Evolutionary conservation across 2,113 vertebrate species (phyloP), one percentile per base, ranked within the genome.

Genomic region (Paedocypris sp.): DNA sequence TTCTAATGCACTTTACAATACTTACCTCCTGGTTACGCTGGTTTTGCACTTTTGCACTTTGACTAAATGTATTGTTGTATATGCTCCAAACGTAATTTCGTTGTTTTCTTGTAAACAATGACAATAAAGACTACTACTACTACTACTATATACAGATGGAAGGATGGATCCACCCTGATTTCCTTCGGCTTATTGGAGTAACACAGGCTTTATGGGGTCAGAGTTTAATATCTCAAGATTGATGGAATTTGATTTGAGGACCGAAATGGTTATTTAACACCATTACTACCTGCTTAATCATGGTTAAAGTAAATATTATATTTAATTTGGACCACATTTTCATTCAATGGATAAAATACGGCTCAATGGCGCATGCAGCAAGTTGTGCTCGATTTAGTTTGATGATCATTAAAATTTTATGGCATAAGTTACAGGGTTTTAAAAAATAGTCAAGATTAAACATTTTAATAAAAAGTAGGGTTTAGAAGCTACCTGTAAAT

Each of bases 221-320:
- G 18, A 28, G 6, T 31, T 31, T 69, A 59, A 69, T 69, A 52
- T 60, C 25, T 18, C 18, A 56, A 60, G 60, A 59, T 53, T 59
- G 46, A 69, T 64, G 67, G 39, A 11, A 58, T 47, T 46, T 38
- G 16, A 63, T 63, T 69, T 32, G 25, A 39, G 26, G 39, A 43
- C 53, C 28, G 53, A 36, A 13, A 60, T 4, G 39, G 29, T 53
- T 60, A 45, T 47, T 64, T 39, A 22, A 23, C 28, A 36, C 26
- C 4, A 32, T 46, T 59, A 23, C 33, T 29, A 43, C 52, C 32
- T 16, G 38, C 54, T 59, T 20, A 31, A 38, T 41, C 43, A 39
- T 26, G 12, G 18, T 13, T n/a, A 36, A 54, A 48, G 32, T 52
- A 63, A 68, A 61, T 33, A 29, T 28, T 49, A 22, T 3, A 36